Conservation (phyloP, 2,113 vertebrate genomes). For the Gasterosteus nipponicus region DNA sequence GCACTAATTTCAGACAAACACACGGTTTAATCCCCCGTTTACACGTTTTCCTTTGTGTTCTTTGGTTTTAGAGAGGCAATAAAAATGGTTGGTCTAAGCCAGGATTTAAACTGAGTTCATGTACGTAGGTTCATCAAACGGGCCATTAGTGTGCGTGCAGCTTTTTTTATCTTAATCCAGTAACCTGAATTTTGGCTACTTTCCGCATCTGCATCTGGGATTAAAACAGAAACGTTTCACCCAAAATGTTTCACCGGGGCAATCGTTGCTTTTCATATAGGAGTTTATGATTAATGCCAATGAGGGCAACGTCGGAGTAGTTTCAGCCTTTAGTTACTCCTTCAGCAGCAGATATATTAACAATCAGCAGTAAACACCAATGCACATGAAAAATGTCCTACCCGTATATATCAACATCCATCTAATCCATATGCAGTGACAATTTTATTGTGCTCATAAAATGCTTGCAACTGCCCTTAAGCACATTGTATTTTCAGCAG, state of each 20-base stretch:
- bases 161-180: conserved; percentile 5
- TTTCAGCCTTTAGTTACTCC: conserved; percentile 35
- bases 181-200: background rate
- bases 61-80: background rate
- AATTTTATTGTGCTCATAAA: conserved; percentile 93
- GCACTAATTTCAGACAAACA: background rate
- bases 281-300: conserved; percentile 31
- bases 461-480: conserved; percentile 88
- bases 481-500: conserved; percentile 90
- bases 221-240: background rate
- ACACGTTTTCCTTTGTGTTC: background rate
- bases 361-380: conserved; percentile 70
- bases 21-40: background rate
- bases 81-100: background rate
- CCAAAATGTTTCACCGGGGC: background rate
- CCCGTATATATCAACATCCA: conserved; percentile 73
- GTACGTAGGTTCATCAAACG: background rate
- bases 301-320: conserved; percentile 5
- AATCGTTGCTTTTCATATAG: conserved; percentile 18
- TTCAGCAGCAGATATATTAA: conserved; percentile 64
- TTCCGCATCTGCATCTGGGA: conserved; percentile 1
- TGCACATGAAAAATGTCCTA: conserved; percentile 55
- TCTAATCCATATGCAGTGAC: conserved; percentile 79
- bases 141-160: background rate
- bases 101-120: background rate